Conservation (phyloP, 2,888 invertebrate species). For the Uropetala carovei region DNA sequence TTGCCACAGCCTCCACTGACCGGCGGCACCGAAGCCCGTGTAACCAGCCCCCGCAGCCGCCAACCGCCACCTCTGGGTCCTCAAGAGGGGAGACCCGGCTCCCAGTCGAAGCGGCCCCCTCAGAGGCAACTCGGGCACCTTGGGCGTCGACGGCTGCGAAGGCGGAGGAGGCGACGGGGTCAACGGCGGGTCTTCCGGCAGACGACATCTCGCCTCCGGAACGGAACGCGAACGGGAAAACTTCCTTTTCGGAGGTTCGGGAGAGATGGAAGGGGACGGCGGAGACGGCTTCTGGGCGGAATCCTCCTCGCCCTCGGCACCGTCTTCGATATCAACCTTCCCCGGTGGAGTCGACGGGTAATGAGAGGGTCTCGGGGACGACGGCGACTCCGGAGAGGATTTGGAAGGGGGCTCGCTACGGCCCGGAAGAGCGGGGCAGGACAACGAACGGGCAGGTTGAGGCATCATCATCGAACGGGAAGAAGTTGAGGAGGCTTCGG, state of each 20-base stretch:
- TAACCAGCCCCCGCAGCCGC: slow-evolving; percentile 51
- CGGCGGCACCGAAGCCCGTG: slow-evolving; percentile 51
- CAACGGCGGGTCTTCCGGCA: background rate
- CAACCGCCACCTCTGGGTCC: slow-evolving; percentile 50
- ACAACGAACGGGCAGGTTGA: slow-evolving; percentile 40
- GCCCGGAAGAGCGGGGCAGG: slow-evolving; percentile 58
- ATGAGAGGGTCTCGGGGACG: background rate
- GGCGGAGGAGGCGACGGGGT: background rate
- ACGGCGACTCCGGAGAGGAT: background rate
- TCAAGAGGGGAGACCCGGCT: slow-evolving; percentile 44
- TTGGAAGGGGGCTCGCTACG: background rate
- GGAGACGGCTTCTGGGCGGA: background rate
- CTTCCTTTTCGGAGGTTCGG: background rate
- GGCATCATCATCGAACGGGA: slow-evolving; percentile 18
- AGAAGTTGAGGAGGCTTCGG: background rate
- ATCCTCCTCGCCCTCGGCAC: background rate
- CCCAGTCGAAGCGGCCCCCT: slow-evolving; percentile 36
- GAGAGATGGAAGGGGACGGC: background rate
- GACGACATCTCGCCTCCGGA: slow-evolving; percentile 49
- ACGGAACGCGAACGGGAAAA: slow-evolving; percentile 55
- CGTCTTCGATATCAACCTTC: background rate
- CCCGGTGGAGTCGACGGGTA: background rate
- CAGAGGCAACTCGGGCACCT: slow-evolving; percentile 44
- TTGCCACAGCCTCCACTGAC: slow-evolving; percentile 64
- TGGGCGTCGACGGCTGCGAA: slow-evolving; percentile 20